Conservation (phyloP, 2,797 vertebrate species). For the Arrhamphus sclerolepis region DNA sequence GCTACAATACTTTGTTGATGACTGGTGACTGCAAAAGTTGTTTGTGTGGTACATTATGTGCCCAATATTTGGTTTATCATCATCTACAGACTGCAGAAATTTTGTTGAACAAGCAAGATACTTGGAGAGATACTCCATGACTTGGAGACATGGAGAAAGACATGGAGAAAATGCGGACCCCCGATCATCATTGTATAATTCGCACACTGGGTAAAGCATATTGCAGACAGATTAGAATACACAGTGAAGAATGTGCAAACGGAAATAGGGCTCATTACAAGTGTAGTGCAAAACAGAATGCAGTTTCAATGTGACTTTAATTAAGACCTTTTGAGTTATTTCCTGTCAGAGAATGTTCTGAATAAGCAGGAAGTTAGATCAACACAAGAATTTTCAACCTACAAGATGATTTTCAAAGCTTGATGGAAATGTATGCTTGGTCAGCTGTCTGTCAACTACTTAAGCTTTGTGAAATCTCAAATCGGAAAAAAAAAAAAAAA, state of each 20-base stretch:
- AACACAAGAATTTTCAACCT: slow-evolving; percentile 19
- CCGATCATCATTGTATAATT: no score
- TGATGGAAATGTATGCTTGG: slow-evolving; percentile 4
- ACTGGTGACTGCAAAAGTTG: no score
- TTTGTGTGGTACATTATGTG: no score
- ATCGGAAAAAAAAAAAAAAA: no score
- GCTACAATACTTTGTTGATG: no score
- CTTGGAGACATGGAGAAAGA: no score
- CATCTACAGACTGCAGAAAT: no score
- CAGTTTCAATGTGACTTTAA: slow-evolving; percentile 56
- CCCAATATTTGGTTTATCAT: no score
- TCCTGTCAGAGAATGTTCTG: slow-evolving; percentile 44
- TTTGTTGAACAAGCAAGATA: no score
- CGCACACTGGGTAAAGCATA: slow-evolving; percentile 13
- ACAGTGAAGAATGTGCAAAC: slow-evolving; percentile 31
- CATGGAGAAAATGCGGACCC: no score
- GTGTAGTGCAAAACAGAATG: slow-evolving; percentile 22
- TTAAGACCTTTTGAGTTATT: slow-evolving; percentile 40
- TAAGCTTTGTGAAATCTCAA: slow-evolving; percentile 30
- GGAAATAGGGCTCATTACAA: slow-evolving; percentile 20
- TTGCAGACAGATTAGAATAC: slow-evolving; percentile 36
- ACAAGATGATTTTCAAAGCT: slow-evolving; percentile 8
- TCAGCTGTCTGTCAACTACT: slow-evolving; percentile 25
- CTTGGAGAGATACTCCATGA: no score
- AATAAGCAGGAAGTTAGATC: slow-evolving; percentile 45